phyloP scores from a whole-genome alignment of 2,888 invertebrate genomes.

The Geotrupes spiniger region DNA sequence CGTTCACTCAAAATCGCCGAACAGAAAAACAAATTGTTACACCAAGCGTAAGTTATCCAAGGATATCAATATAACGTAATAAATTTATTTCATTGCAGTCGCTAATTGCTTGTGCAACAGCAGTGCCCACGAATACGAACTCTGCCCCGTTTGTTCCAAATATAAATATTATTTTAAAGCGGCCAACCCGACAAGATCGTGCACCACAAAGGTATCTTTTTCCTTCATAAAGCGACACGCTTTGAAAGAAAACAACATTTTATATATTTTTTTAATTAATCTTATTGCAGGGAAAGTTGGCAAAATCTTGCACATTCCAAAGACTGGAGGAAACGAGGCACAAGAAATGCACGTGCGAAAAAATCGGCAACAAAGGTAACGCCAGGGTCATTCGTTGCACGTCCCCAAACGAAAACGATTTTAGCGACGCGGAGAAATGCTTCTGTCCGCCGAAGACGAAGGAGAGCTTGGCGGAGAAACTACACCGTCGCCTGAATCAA shows the following conservation, averaged over 20 bases:
- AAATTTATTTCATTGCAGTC: conserved; percentile 2
- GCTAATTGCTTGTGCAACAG: conserved; percentile 20
- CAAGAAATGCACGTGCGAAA: conserved; percentile 16
- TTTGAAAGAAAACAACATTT: too few species aligned
- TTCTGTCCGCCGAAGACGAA: conserved; percentile 13
- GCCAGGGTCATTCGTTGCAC: conserved; percentile 18
- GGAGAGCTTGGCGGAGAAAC: conserved; percentile 26
- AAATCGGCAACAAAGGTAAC: conserved; percentile 8
- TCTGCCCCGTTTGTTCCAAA: conserved; percentile 33
- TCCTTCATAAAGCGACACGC: conserved; percentile 1
- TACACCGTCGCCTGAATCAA: conserved; percentile 25
- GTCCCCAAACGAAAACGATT: conserved; percentile 17
- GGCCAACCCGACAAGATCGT: conserved; percentile 1
- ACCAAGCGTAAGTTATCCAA: too few species aligned
- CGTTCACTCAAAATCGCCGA: too few species aligned
- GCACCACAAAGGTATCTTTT: conserved; percentile 1
- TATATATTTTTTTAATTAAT: too few species aligned
- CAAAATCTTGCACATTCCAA: conserved; percentile 8
- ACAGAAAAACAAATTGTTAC: too few species aligned
- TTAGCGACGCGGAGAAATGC: conserved; percentile 18
- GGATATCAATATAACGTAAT: too few species aligned
- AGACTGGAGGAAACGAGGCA: conserved; percentile 1
- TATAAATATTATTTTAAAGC: conserved; percentile 33
- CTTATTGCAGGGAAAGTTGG: too few species aligned
- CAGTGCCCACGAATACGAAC: conserved; percentile 19